A percentile compares a stretch with the other conserved stretches of the same genome.
These are phyloP conservation scores for Aquatica leii DNA, from an alignment of 2,888 invertebrate genomes.

Conservation along the genomic window DNA sequence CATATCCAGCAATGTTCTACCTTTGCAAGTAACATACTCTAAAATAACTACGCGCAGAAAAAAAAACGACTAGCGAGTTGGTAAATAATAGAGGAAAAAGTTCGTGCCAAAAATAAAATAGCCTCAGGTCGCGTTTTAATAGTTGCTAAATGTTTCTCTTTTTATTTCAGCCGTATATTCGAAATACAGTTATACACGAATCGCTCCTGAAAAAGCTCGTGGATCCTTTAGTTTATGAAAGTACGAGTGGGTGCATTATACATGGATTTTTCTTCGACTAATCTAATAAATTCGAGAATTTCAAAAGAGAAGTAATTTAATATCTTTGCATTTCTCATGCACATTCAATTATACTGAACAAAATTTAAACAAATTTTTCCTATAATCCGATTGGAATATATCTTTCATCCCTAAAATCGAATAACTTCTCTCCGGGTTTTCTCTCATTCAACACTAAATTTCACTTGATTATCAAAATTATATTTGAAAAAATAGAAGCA, in stretches of 20 bases:
- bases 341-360: slow-evolving; percentile 33
- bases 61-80: slow-evolving; percentile 23
- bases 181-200: too few species aligned
- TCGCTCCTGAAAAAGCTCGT: too few species aligned
- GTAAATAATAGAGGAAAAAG: slow-evolving; percentile 24
- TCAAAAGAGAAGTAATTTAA: slow-evolving; percentile 35
- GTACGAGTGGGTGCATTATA: slow-evolving; percentile 22
- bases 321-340: slow-evolving; percentile 31
- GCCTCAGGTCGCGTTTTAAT: neutral
- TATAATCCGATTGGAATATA: slow-evolving; percentile 25
- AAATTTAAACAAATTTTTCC: slow-evolving; percentile 36
- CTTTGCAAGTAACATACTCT: slow-evolving; percentile 34
- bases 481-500: too few species aligned
- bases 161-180: neutral
- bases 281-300: slow-evolving; percentile 31
- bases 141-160: neutral
- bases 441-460: neutral
- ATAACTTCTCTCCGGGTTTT: slow-evolving; percentile 9
- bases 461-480: neutral
- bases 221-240: neutral
- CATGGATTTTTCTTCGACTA: slow-evolving; percentile 23
- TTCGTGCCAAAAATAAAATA: slow-evolving; percentile 4
- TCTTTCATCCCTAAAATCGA: slow-evolving; percentile 7
- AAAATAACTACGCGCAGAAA: slow-evolving; percentile 32
- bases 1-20: slow-evolving; percentile 39